A percentile compares a stretch with the other conserved stretches of the same genome.
phyloP scores from a whole-genome alignment of 2,797 vertebrate species.

The Vireo griseus region DNA sequence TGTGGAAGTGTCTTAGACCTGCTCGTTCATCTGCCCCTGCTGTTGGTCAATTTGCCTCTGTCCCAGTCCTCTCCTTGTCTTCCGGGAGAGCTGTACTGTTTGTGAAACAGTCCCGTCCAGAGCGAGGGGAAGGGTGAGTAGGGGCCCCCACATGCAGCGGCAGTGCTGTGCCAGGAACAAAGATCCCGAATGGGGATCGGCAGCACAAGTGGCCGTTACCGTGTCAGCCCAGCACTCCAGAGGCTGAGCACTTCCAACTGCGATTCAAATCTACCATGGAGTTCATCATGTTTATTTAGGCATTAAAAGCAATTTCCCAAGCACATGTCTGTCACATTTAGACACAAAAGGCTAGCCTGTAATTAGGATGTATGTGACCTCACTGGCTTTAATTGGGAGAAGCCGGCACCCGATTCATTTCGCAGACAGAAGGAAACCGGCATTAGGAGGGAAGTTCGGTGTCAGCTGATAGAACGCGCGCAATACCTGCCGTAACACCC shows the following conservation, averaged over 20 bases:
- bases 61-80: not conserved
- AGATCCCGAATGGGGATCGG: not conserved
- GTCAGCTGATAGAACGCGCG: conserved; percentile 48
- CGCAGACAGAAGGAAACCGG: conserved; percentile 50
- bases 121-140: not conserved
- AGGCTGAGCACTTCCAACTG: conserved; percentile 9
- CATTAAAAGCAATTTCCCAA: conserved; percentile 59
- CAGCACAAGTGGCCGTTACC: not conserved
- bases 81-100: not conserved
- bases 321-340: conserved; percentile 65
- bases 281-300: conserved; percentile 52
- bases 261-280: conserved; percentile 28
- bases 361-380: conserved; percentile 66
- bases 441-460: conserved; percentile 37
- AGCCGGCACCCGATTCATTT: conserved; percentile 45
- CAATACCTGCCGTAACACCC: conserved; percentile 42
- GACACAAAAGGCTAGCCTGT: conserved; percentile 57
- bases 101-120: not conserved
- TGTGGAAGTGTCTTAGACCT: not conserved
- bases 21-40: rapidly evolving
- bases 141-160: not conserved
- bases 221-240: not conserved
- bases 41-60: not conserved
- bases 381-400: conserved; percentile 65
- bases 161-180: not conserved